A percentile compares a stretch with the other conserved stretches of the same genome.
These are phyloP conservation scores for Hiodon tergisus DNA, from an alignment of 2,113 vertebrate genomes.

Conservation along the genomic window DNA sequence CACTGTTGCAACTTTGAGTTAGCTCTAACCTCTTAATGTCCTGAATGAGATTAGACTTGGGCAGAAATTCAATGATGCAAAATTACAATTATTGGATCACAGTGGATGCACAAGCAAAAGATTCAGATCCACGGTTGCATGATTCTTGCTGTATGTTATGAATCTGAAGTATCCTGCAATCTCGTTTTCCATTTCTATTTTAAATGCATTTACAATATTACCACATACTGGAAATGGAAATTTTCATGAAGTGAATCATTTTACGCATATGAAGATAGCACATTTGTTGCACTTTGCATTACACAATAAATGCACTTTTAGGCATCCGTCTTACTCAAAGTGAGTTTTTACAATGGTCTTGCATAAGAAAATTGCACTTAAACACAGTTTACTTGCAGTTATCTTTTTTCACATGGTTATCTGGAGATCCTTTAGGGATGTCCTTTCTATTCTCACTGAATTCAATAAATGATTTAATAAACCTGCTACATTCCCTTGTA, in stretches of 20 bases:
- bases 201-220: background rate
- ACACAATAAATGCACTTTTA: slow-evolving; percentile 44
- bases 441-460: slow-evolving; percentile 11
- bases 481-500: slow-evolving; percentile 31
- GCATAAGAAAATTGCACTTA: slow-evolving; percentile 34
- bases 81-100: no score
- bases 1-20: no score
- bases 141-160: no score
- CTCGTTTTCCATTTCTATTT: background rate
- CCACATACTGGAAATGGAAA: slow-evolving; percentile 11
- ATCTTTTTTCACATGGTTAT: slow-evolving; percentile 33
- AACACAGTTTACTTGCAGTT: slow-evolving; percentile 31
- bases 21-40: no score
- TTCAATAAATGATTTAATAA: background rate
- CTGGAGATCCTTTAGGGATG: slow-evolving; percentile 25
- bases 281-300: slow-evolving; percentile 37
- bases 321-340: slow-evolving; percentile 23
- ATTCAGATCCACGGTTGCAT: no score
- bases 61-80: no score
- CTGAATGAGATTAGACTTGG: no score
- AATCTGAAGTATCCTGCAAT: slow-evolving; percentile 8
- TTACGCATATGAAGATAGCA: slow-evolving; percentile 28
- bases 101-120: no score
- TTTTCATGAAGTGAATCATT: slow-evolving; percentile 43
- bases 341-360: slow-evolving; percentile 28